Base-by-base conservation (phyloP, 2,797 vertebrate species). In the Naso thynnoides region DNA sequence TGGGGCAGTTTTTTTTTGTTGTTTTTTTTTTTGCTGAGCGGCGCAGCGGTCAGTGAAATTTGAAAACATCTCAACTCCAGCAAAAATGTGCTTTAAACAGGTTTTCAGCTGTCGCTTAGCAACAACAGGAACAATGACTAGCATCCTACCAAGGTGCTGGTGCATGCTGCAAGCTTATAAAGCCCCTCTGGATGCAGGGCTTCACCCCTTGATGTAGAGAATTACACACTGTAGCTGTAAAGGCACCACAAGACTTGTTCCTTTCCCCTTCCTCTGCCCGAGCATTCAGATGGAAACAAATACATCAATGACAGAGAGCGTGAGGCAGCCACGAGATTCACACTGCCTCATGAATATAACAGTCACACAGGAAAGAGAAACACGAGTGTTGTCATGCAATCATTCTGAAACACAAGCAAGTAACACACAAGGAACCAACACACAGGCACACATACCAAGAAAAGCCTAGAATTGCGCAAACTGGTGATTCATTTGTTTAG, bases 401-500 rank as follows among this genome's bases (percentile, higher is more conserved):
- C 59, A 45, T 48, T 62, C 14, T 6, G 29, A 81, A 78, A 70
- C 13, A 13, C 70, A 59, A 3, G 74, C 59, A 69, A 76, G 66
- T 53, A 60, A 48, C 41, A 41, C 61, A 70, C 24, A 44, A 38
- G 55, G 2, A 11, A 47, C 59, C 39, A 16, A 44, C 24, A 56
- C 54, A 31, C 61, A 24, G 55, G 19, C 42, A 47, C 59, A 44
- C 19, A 44, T 21, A 56, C 54, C 36, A 1, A 67, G 29, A 76
- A 47, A 73, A 67, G 57, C 15, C 57, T 15, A 41, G 73, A 88
- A 72, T 66, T 53, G 62, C 74, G 70, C 64, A 86, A 90, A 84
- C 65, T 21, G 49, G 81, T 78, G 83, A 93, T 92, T 91, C 64
- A 91, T 92, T 94, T 92, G 85, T 88, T 87, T 86, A 91, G 90